Evolutionary conservation across 2,797 vertebrate species (phyloP).

Genomic region (Mus spretus): DNA sequence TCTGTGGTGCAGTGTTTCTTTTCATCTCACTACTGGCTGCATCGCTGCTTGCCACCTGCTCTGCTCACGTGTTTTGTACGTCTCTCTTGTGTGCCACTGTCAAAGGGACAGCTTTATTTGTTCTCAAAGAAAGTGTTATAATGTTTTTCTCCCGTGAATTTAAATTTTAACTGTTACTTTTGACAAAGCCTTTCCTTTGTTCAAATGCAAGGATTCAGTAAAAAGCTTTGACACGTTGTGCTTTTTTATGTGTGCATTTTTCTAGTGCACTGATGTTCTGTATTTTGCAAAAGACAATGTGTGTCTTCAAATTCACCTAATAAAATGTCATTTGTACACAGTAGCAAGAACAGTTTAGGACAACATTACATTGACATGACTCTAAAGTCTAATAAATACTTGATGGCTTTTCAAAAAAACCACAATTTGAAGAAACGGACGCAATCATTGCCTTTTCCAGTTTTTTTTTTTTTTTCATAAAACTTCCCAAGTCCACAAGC

Average conservation of each 20-base stretch:
- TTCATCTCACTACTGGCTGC: background rate
- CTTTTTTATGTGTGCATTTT: conserved; percentile 84
- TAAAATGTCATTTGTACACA: conserved; percentile 83
- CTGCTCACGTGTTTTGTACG: conserved; percentile 39
- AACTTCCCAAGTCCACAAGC: conserved; percentile 40
- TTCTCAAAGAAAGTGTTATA: conserved; percentile 14
- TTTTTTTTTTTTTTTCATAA: conserved; percentile 59
- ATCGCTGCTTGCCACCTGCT: background rate
- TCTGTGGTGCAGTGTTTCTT: background rate
- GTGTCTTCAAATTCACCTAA: conserved; percentile 83
- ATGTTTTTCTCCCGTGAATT: conserved; percentile 62
- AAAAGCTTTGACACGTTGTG: conserved; percentile 82
- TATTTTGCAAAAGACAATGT: conserved; percentile 87
- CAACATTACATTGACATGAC: conserved; percentile 74
- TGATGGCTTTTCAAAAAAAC: conserved; percentile 72
- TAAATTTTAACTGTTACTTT: conserved; percentile 88
- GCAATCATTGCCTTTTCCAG: conserved; percentile 71
- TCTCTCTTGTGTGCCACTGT: conserved; percentile 61
- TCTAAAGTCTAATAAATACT: conserved; percentile 80
- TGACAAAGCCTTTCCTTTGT: conserved; percentile 94
- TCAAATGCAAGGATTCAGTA: conserved; percentile 86
- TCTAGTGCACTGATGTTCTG: conserved; percentile 85
- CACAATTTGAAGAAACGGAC: conserved; percentile 69
- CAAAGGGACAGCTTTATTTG: conserved; percentile 72
- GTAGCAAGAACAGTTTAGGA: conserved; percentile 84